Conservation (phyloP, 2,113 vertebrate species). For the human (Homo sapiens) region GRCh38 chr3:50934001-50934500, state of each 20-base stretch:
- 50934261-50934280: background rate
- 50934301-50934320: background rate
- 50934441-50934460: background rate
- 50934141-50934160: background rate
- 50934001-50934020: conserved; percentile 94
- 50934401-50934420: background rate
- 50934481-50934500: background rate
- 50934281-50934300: background rate
- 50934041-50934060: conserved; percentile 96
- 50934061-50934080: conserved; percentile 99
- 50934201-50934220: background rate
- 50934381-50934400: background rate
- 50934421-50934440: background rate
- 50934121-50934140: background rate
- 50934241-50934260: background rate
- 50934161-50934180: conserved; percentile 44
- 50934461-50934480: background rate
- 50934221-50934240: background rate
- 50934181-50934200: conserved; percentile 42
- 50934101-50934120: background rate
- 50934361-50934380: background rate
- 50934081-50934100: conserved; percentile 74
- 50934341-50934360: background rate
- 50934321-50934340: background rate
- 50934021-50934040: conserved; percentile 96